Evolutionary conservation across 1,140 invertebrate species (phyloP).

Genomic region (Lepidurus apus): DNA sequence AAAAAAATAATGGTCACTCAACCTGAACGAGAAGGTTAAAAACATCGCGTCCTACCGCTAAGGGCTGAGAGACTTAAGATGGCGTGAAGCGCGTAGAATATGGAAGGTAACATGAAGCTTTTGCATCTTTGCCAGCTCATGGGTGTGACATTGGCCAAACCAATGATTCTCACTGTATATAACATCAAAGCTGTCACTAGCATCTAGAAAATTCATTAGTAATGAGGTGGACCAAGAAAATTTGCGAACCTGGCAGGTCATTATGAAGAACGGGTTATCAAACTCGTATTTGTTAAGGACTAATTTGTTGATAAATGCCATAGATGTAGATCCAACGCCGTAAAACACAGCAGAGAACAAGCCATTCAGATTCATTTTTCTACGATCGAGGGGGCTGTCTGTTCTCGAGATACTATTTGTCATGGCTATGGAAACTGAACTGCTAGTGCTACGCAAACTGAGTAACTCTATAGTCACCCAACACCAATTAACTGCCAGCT

Average conservation of each 20-base stretch:
- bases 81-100: constrained; percentile 49
- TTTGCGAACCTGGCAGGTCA: constrained; percentile 42
- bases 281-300: constrained; percentile 47
- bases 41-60: constrained; percentile 34
- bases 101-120: constrained; percentile 45
- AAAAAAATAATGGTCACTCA: background rate
- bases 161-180: background rate
- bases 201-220: constrained; percentile 25
- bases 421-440: background rate
- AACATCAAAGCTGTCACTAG: background rate
- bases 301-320: constrained; percentile 51
- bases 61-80: constrained; percentile 48
- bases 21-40: background rate
- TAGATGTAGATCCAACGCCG: constrained; percentile 46
- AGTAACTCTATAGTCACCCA: background rate
- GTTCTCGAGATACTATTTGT: background rate
- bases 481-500: background rate
- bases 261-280: constrained; percentile 49
- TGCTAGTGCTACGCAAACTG: background rate
- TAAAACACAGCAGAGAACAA: constrained; percentile 46
- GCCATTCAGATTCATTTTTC: constrained; percentile 36
- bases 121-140: constrained; percentile 44
- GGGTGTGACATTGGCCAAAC: constrained; percentile 39
- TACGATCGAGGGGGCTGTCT: background rate
- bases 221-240: constrained; percentile 33